Base-by-base conservation (phyloP, 2,113 vertebrate genomes). In the Lates calcarifer region DNA sequence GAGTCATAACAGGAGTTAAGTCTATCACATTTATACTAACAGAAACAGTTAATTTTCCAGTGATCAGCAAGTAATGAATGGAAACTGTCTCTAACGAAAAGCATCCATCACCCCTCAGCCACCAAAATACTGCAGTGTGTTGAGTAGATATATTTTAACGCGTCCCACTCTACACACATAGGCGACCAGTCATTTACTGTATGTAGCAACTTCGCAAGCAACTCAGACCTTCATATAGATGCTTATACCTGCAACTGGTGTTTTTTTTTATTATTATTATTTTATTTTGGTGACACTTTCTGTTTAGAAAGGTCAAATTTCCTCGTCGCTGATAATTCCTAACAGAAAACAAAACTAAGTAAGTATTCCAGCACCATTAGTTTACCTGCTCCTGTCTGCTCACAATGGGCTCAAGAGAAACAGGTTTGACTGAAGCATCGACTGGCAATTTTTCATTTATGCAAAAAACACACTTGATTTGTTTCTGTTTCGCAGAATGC, bases 61-160 rank as follows among this genome's bases (percentile, higher is more conserved):
- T 65, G 65, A 82, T 79, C 74, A 82, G 45, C 61, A n/a, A 67
- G 31, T 66, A 72, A 83, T 90, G 86, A 84, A 87, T 87, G 79
- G 85, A 89, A 85, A 84, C 76, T 81, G 82, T 51, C 62, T 73
- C 43, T 68, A 73, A 22, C 53, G 12, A 61, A 56, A 72, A n/a
- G 22, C 41, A 69, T 57, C 67, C 72, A 80, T 82, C 79, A 83
- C 37, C 37, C 63, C 15, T 31, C 10, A 41, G 47, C 29, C 35
- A 57, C 6, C 67, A 24, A 57, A 57, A 75, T 13, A 61, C 65
- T 60, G 61, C 58, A 57, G 26, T 51, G 56, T 62, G 70, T 79
- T 83, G 49, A 85, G 86, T 53, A 31, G 77, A 73, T 43, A 45
- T n/a, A 55, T 56, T 29, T 55, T 24, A 45, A 53, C 76, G n/a